A percentile compares a stretch with the other conserved stretches of the same genome.
phyloP scores from a whole-genome alignment of 37 sponge, comb jelly and placozoan species.

The Theonella swinhoei region DNA sequence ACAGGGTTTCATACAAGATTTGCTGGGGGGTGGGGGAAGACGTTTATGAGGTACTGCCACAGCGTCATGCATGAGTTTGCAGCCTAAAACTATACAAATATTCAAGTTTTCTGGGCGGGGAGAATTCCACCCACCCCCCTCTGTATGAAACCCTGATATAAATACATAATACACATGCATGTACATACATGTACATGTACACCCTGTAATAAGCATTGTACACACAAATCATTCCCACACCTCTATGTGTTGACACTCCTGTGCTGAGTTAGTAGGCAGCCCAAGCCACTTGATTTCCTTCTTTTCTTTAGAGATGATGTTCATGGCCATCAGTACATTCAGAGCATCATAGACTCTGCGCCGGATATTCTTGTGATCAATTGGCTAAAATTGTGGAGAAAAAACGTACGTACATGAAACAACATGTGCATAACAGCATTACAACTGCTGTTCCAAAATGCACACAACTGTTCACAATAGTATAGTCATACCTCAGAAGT shows the following conservation, averaged over 20 bases:
- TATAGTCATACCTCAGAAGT: background rate
- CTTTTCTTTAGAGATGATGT: slow-evolving; percentile 96
- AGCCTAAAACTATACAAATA: no score
- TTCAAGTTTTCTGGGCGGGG: no score
- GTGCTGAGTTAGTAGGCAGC: slow-evolving; percentile 93
- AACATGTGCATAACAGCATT: background rate
- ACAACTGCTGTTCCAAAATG: background rate
- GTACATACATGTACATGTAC: no score
- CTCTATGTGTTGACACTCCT: slow-evolving; percentile 93
- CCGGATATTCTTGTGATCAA: slow-evolving; percentile 96
- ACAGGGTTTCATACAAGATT: no score
- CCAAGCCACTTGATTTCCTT: slow-evolving; percentile 98
- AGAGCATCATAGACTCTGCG: slow-evolving; percentile 96
- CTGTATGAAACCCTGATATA: no score
- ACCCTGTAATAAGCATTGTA: no score
- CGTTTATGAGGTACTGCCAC: background rate
- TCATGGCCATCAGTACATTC: slow-evolving; percentile 98
- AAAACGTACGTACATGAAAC: background rate
- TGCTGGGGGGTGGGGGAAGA: background rate
- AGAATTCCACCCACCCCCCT: no score
- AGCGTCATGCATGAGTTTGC: background rate
- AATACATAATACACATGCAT: no score
- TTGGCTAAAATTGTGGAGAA: slow-evolving; percentile 33
- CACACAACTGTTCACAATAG: slow-evolving; percentile 3
- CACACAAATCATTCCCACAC: slow-evolving; percentile 31